Conservation (phyloP, 1,140 invertebrate genomes). For the Muscidifurax raptorellus region DNA sequence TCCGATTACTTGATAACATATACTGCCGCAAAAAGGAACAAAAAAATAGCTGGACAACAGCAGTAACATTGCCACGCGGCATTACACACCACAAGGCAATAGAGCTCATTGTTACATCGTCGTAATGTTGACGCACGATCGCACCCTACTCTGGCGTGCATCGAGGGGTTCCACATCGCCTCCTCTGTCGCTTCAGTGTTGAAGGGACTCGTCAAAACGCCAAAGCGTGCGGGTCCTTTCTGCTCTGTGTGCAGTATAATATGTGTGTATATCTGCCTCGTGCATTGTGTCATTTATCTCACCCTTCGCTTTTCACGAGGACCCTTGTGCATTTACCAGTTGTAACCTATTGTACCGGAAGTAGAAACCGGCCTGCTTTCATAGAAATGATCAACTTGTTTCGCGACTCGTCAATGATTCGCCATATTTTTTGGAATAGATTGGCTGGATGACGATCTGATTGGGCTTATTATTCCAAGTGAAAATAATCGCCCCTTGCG, state of each 20-base stretch:
- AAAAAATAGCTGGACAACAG: slow-evolving; percentile 25
- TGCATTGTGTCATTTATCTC: slow-evolving; percentile 14
- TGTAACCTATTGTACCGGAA: neutral
- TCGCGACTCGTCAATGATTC: slow-evolving; percentile 8
- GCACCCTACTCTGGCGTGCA: slow-evolving; percentile 18
- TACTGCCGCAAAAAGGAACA: neutral
- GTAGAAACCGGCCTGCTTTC: slow-evolving; percentile 1
- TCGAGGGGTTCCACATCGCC: neutral
- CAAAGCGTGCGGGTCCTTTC: neutral
- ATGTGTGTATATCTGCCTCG: neutral
- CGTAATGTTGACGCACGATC: slow-evolving; percentile 31
- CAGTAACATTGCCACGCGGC: neutral
- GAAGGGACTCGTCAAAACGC: neutral
- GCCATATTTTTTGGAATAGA: neutral
- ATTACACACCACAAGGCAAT: slow-evolving; percentile 1
- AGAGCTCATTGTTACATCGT: slow-evolving; percentile 25
- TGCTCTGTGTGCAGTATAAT: slow-evolving; percentile 21
- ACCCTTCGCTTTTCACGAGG: slow-evolving; percentile 22
- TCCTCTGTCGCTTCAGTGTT: neutral
- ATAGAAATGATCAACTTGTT: slow-evolving; percentile 44
- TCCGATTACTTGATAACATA: neutral
- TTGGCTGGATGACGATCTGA: slow-evolving; percentile 11
- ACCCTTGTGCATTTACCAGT: slow-evolving; percentile 26
- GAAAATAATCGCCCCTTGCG: neutral
- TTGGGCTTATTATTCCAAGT: neutral